phyloP scores from a whole-genome alignment of 2,113 vertebrate genomes.

The Thermophis baileyi region DNA sequence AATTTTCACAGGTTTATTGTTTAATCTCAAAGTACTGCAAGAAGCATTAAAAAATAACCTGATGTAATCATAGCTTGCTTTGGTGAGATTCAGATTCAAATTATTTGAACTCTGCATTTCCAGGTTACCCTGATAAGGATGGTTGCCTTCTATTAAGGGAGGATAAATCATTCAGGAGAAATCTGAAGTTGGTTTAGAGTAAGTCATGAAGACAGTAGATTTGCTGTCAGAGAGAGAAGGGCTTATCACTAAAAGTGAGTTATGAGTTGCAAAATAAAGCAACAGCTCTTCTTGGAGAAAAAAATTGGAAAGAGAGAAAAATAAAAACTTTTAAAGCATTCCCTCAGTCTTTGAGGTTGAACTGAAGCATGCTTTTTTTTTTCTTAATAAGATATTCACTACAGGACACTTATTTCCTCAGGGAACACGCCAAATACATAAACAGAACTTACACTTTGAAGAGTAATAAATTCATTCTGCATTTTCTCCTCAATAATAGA shows the following conservation, averaged over 20 bases:
- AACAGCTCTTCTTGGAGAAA: neutral
- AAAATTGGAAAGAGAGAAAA: neutral
- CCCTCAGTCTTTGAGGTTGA: neutral
- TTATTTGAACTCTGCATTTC: slow-evolving; percentile 16
- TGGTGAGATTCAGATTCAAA: slow-evolving; percentile 27
- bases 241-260: slow-evolving; percentile 9
- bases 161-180: slow-evolving; percentile 46
- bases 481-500: neutral
- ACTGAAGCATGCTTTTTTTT: neutral
- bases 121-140: slow-evolving; percentile 25
- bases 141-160: slow-evolving; percentile 30
- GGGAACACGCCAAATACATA: neutral
- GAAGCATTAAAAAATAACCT: slow-evolving; percentile 29
- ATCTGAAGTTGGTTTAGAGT: slow-evolving; percentile 31
- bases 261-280: slow-evolving; percentile 20
- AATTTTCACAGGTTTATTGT: neutral
- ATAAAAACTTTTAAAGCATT: slow-evolving; percentile 1
- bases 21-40: slow-evolving; percentile 20
- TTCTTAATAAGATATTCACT: neutral
- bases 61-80: slow-evolving; percentile 18
- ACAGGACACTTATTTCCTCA: neutral
- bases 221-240: slow-evolving; percentile 22
- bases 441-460: neutral
- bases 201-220: slow-evolving; percentile 15
- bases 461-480: slow-evolving; percentile 14